Evolutionary conservation across 2,888 invertebrate species (phyloP).

Genomic region (Rhagonycha fulva): DNA sequence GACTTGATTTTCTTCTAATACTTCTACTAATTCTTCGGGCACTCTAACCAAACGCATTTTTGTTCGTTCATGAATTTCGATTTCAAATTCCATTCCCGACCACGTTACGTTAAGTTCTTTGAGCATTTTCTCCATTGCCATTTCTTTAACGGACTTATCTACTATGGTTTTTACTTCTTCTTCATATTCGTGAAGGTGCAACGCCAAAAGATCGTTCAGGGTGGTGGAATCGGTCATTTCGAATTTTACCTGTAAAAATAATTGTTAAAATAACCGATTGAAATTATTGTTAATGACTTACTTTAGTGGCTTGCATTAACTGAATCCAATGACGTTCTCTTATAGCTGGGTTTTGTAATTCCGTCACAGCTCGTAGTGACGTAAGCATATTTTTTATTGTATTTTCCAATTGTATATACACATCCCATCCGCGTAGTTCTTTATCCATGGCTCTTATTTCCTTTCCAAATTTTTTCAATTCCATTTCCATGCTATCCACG

Average conservation of each 20-base stretch:
- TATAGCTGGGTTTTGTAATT: conserved; percentile 93
- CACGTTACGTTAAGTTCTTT: conserved; percentile 84
- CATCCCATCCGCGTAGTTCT: conserved; percentile 77
- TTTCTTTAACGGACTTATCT: conserved; percentile 94
- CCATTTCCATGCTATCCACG: conserved; percentile 92
- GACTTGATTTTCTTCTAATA: conserved; percentile 93
- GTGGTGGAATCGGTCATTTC: conserved; percentile 85
- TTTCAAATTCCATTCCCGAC: conserved; percentile 81
- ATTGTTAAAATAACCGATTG: not conserved
- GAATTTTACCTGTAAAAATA: conserved; percentile 67
- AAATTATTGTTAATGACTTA: conserved; percentile 44
- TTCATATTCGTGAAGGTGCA: conserved; percentile 90
- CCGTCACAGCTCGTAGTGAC: conserved; percentile 88
- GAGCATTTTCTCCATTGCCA: conserved; percentile 93
- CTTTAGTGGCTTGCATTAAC: conserved; percentile 90
- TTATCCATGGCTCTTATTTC: conserved; percentile 81
- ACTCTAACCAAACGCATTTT: conserved; percentile 76
- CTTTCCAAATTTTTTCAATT: conserved; percentile 90
- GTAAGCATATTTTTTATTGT: conserved; percentile 92
- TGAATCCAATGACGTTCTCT: conserved; percentile 93
- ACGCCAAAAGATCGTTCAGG: conserved; percentile 80
- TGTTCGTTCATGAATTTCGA: conserved; percentile 81
- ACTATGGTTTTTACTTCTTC: conserved; percentile 95
- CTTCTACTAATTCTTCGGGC: conserved; percentile 87
- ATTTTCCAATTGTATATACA: conserved; percentile 77